Evolutionary conservation across 1,140 invertebrate genomes (phyloP), one percentile per base, ranked within the genome.

Genomic region (Listronotus oregonensis): DNA sequence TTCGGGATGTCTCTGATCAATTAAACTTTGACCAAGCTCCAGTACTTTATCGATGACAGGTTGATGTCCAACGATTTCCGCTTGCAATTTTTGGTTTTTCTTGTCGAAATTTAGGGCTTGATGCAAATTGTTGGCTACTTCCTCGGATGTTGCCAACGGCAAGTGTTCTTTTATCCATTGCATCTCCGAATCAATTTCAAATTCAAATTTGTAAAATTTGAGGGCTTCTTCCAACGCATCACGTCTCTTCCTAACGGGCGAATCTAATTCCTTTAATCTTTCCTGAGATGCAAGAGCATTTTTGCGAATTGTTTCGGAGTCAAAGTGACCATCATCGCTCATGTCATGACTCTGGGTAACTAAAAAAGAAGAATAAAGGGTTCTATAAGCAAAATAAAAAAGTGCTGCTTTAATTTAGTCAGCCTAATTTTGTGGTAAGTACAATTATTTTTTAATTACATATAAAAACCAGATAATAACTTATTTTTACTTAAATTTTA

Each of bases 111-210:
- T 92, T 75, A 97, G 94, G 0, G 95, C 94, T 78, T 97, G 94
- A 73, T 96, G 90, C 34, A 99, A 81, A 80, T 93, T 95, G 54
- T 90, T 85, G 0, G 91, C 91, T 4, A 90, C 77, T 6, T 84
- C 86, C 3, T 89, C 87, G 1, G 93, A 92, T 0, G 87, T 85
- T 1, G 92, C 94, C 5, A 90, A 84, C 4, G 91, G 90, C 56
- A 91, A 76, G 68, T 95, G 91, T 78, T 98, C 97, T 37, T 89
- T 89, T 56, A 98, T 95, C 96, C 96, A 99, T 76, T 96, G 94
- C 71, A 97, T 82, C 79, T 99, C 96, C 0, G 90, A 89, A 61
- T 97, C 93, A 37, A 97, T 83, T 78, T 98, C 94, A 77, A 97
- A 97, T 21, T 90, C 89, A 80, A 98, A 97, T 78, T 98, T 96